phyloP scores from a whole-genome alignment of 37 sponge, comb jelly and placozoan genomes.

The Amphimedon queenslandica region DNA sequence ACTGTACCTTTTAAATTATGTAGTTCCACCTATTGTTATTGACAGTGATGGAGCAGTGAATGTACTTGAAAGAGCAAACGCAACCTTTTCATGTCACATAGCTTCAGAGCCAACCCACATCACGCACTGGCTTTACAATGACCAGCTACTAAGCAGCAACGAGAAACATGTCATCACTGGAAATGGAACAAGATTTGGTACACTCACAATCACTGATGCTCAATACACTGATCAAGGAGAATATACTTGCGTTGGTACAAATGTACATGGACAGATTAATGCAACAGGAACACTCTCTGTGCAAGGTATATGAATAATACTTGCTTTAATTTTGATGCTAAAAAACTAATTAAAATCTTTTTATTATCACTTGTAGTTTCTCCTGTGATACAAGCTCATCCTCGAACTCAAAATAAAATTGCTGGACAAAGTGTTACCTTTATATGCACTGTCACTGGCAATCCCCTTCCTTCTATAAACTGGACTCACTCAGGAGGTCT shows the following conservation, averaged over 20 bases:
- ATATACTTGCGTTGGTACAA: neutral
- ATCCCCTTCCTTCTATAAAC: neutral
- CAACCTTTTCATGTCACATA: neutral
- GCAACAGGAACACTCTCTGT: neutral
- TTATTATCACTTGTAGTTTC: neutral
- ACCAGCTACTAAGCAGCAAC: neutral
- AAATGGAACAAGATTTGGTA: neutral
- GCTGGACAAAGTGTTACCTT: neutral
- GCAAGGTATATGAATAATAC: constrained; percentile 1
- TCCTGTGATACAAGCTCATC: neutral
- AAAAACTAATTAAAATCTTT: neutral
- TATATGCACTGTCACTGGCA: neutral
- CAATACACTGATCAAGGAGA: neutral
- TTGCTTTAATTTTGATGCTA: neutral
- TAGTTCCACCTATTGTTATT: neutral
- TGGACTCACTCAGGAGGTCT: neutral
- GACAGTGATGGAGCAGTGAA: neutral
- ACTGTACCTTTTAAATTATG: too few relatives aligned
- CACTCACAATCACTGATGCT: neutral
- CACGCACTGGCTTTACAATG: neutral
- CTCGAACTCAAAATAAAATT: neutral
- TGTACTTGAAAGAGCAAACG: neutral
- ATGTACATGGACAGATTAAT: neutral
- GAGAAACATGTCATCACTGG: neutral
- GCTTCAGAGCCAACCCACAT: neutral